A percentile compares a stretch with the other conserved stretches of the same genome.
phyloP scores from a whole-genome alignment of 2,113 vertebrate species.

The Nematolebias whitei region DNA sequence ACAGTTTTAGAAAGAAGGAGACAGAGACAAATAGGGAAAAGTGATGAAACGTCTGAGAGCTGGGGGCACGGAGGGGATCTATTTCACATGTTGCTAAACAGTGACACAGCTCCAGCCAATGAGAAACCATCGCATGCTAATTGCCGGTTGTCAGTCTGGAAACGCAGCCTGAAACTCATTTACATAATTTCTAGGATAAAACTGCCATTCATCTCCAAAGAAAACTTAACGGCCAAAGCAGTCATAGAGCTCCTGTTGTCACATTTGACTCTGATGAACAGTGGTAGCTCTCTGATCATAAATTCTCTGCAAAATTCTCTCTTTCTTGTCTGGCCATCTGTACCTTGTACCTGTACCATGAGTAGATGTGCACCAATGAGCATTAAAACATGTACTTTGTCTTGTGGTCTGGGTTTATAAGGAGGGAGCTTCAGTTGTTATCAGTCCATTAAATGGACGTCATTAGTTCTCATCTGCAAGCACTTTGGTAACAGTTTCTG shows the following conservation, averaged over 20 bases:
- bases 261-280: constrained; percentile 49
- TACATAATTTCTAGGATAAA: constrained; percentile 60
- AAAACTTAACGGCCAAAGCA: constrained; percentile 19
- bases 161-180: constrained; percentile 45
- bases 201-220: constrained; percentile 6
- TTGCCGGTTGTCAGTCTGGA: constrained; percentile 68
- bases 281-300: constrained; percentile 27
- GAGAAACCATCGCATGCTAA: constrained; percentile 59
- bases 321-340: constrained; percentile 24
- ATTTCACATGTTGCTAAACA: constrained; percentile 57
- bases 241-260: constrained; percentile 30
- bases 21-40: constrained; percentile 36
- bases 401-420: constrained; percentile 54
- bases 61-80: constrained; percentile 19
- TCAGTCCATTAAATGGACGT: no score
- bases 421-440: constrained; percentile 45
- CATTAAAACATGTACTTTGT: constrained; percentile 22
- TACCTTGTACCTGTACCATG: constrained; percentile 35
- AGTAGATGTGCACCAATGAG: constrained; percentile 22
- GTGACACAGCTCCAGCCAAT: constrained; percentile 53
- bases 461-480: no score
- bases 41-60: constrained; percentile 37
- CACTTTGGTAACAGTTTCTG: no score
- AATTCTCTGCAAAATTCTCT: constrained; percentile 28
- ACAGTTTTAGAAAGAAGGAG: constrained; percentile 6